phyloP scores from a whole-genome alignment of 2,888 invertebrate genomes.

The Salpingus planirostris region DNA sequence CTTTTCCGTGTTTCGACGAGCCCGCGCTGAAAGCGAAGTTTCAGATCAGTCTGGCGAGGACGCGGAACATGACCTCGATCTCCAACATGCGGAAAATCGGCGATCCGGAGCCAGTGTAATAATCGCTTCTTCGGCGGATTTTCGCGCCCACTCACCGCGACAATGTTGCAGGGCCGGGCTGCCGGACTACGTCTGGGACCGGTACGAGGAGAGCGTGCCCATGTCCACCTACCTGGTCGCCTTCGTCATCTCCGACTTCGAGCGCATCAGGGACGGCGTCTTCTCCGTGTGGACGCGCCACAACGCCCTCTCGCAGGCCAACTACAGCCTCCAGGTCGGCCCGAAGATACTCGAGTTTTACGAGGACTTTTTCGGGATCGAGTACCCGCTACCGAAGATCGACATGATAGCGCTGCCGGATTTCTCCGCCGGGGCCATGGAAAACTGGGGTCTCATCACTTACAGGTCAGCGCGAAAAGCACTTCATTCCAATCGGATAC shows the following conservation, averaged over 20 bases:
- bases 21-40: slow-evolving; percentile 76
- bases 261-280: slow-evolving; percentile 45
- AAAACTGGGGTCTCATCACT: slow-evolving; percentile 76
- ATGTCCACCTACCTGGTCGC: slow-evolving; percentile 90
- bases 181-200: slow-evolving; percentile 64
- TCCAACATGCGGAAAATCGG: slow-evolving; percentile 63
- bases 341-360: slow-evolving; percentile 61
- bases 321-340: slow-evolving; percentile 67
- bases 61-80: slow-evolving; percentile 61
- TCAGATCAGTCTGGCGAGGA: slow-evolving; percentile 65
- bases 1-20: slow-evolving; percentile 84
- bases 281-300: slow-evolving; percentile 64
- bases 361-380: slow-evolving; percentile 65
- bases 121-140: slow-evolving; percentile 1
- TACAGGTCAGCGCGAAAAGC: slow-evolving; percentile 59
- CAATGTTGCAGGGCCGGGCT: slow-evolving; percentile 51
- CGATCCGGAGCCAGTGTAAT: slow-evolving; percentile 20
- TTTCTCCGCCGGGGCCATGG: slow-evolving; percentile 85
- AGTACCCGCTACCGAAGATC: slow-evolving; percentile 72
- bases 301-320: slow-evolving; percentile 61
- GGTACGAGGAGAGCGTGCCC: slow-evolving; percentile 65
- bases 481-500: too few relatives aligned
- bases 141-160: too few relatives aligned
- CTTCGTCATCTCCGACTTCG: slow-evolving; percentile 73
- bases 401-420: slow-evolving; percentile 93